phyloP scores from a whole-genome alignment of 2,888 invertebrate genomes.

The Malachius bipustulatus region DNA sequence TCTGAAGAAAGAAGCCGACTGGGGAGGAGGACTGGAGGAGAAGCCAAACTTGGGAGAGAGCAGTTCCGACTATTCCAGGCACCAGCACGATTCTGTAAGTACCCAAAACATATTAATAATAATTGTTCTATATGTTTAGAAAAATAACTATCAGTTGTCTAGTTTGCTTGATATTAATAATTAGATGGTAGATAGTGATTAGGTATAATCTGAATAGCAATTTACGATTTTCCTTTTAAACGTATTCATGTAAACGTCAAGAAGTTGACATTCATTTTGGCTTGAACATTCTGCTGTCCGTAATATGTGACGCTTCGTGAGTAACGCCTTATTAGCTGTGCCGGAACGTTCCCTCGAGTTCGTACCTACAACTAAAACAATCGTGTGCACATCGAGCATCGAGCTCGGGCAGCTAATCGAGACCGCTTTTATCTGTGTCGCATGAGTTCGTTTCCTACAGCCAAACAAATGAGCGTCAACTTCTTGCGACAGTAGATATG shows the following conservation, averaged over 20 bases:
- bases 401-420: not conserved
- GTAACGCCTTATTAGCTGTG: no score
- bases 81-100: conserved; percentile 77
- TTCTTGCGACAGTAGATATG: conserved; percentile 48
- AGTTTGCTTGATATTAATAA: no score
- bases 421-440: conserved; percentile 22
- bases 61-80: conserved; percentile 60
- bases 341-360: no score
- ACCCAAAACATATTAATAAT: no score
- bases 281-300: conserved; percentile 44
- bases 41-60: conserved; percentile 51
- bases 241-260: conserved; percentile 50
- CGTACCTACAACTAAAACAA: conserved; percentile 1
- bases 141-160: no score
- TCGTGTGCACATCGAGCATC: no score
- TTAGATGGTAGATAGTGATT: no score
- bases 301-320: no score
- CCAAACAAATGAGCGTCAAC: conserved; percentile 82
- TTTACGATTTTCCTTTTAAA: no score
- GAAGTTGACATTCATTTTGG: conserved; percentile 93
- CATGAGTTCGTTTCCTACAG: conserved; percentile 34
- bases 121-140: no score
- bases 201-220: no score
- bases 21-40: conserved; percentile 65
- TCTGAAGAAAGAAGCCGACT: conserved; percentile 80